Conservation (phyloP, 2,797 vertebrate genomes). For the Fundulus diaphanus region DNA sequence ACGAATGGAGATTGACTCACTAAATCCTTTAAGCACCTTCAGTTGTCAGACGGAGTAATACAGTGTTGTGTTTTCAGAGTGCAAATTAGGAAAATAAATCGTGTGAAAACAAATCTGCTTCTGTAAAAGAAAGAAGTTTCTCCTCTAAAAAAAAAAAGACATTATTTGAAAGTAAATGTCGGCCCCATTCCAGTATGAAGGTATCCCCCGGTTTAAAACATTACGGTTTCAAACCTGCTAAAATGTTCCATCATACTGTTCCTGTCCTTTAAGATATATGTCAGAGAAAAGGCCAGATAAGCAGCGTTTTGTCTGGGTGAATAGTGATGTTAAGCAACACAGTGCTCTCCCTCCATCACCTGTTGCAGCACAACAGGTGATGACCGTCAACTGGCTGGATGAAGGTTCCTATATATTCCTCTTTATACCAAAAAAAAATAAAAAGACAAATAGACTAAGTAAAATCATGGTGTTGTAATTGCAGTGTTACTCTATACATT, state of each 20-base stretch:
- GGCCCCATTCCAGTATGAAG: neutral
- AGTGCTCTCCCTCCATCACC: neutral
- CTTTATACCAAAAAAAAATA: too few species aligned
- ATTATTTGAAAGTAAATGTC: neutral
- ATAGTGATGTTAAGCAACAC: neutral
- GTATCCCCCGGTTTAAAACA: neutral
- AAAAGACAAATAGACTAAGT: too few species aligned
- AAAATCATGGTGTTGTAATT: neutral
- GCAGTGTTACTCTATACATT: neutral
- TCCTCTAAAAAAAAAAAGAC: slow-evolving; percentile 2
- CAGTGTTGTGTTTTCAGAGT: slow-evolving; percentile 35
- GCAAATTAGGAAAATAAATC: slow-evolving; percentile 44
- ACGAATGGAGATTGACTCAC: slow-evolving; percentile 50
- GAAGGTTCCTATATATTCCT: neutral
- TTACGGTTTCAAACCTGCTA: neutral
- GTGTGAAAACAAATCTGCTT: slow-evolving; percentile 37
- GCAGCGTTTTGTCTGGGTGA: neutral
- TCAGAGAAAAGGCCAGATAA: neutral
- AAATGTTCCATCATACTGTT: neutral
- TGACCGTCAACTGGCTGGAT: neutral
- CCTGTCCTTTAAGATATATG: neutral
- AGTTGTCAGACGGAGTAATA: slow-evolving; percentile 24
- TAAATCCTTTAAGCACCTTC: slow-evolving; percentile 43
- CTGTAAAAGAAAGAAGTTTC: slow-evolving; percentile 37
- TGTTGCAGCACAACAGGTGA: neutral